phyloP scores from a whole-genome alignment of 2,797 vertebrate species.

The Sorex maritimensis region DNA sequence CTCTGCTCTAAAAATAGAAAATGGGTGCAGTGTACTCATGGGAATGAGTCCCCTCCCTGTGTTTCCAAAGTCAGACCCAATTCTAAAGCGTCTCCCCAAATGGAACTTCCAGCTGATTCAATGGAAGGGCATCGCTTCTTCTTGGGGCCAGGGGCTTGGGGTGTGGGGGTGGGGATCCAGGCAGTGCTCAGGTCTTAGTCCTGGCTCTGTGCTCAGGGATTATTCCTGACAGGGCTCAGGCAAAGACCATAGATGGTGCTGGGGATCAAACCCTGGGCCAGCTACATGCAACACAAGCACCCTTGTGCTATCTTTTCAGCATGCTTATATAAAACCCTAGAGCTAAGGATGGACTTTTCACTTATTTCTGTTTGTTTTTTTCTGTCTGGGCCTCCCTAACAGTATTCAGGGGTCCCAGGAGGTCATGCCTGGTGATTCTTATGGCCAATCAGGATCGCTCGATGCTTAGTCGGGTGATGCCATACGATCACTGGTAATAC shows the following conservation, averaged over 20 bases:
- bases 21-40: neutral
- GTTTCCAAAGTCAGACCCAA: constrained; percentile 43
- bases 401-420: too few species aligned
- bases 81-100: constrained; percentile 27
- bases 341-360: neutral
- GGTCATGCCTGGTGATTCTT: too few species aligned
- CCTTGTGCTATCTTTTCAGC: too few species aligned
- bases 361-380: neutral
- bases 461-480: too few species aligned
- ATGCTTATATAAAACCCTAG: neutral
- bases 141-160: too few species aligned
- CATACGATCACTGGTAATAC: neutral
- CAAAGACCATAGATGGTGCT: neutral
- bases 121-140: constrained; percentile 11
- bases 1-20: constrained; percentile 60
- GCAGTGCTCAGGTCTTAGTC: too few species aligned
- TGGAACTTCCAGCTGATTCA: constrained; percentile 52
- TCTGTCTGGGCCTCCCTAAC: too few species aligned
- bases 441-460: too few species aligned
- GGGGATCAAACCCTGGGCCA: neutral
- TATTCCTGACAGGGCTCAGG: neutral
- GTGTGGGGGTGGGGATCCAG: too few species aligned
- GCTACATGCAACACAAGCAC: too few species aligned
- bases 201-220: too few species aligned
- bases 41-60: neutral